A percentile compares a stretch with the other conserved stretches of the same genome.
Evolutionary conservation across 2,888 invertebrate species (phyloP).

Genomic region (Hesperia comma): DNA sequence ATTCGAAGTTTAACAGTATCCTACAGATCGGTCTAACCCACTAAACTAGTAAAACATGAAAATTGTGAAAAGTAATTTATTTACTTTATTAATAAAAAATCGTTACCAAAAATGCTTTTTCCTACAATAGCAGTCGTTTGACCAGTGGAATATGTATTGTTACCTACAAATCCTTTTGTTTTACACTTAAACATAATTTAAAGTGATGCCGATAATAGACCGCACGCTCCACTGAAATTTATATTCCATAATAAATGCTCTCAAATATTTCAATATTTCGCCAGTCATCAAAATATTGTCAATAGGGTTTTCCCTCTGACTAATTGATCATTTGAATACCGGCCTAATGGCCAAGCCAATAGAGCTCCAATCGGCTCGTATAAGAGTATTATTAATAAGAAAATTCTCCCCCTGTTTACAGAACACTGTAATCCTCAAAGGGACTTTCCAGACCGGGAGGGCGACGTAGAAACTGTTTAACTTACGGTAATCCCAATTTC

Average conservation of each 20-base stretch:
- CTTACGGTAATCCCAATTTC: constrained; percentile 40
- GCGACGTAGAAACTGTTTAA: constrained; percentile 48
- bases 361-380: constrained; percentile 46
- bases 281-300: constrained; percentile 70
- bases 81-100: too few species aligned
- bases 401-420: constrained; percentile 61
- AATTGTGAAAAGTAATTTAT: too few species aligned
- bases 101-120: too few species aligned
- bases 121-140: background rate
- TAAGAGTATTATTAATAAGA: constrained; percentile 46
- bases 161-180: constrained; percentile 16
- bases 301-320: constrained; percentile 53
- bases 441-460: constrained; percentile 45
- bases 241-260: constrained; percentile 28
- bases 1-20: too few species aligned
- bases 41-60: too few species aligned
- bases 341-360: constrained; percentile 38
- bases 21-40: too few species aligned
- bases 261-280: constrained; percentile 55
- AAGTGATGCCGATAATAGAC: background rate
- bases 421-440: constrained; percentile 54
- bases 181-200: constrained; percentile 11
- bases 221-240: constrained; percentile 12
- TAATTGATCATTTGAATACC: constrained; percentile 43
- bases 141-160: constrained; percentile 3